phyloP scores from a whole-genome alignment of 2,888 invertebrate species.

The Gymnosoma rotundatum region DNA sequence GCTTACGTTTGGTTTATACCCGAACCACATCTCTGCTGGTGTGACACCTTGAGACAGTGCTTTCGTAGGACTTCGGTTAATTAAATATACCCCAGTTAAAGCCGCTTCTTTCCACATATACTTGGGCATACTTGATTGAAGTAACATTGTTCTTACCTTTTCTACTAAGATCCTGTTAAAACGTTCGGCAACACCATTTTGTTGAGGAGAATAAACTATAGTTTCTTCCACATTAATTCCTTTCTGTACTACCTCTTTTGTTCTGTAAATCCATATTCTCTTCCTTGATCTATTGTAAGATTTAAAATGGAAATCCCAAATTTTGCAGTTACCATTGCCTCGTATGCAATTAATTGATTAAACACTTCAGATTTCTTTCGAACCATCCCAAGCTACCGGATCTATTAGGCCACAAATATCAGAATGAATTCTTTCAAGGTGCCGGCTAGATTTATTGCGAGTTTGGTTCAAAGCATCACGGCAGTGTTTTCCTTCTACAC shows the following conservation, averaged over 20 bases:
- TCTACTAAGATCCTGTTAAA: constrained; percentile 29
- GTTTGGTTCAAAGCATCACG: constrained; percentile 44
- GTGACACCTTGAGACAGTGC: not conserved
- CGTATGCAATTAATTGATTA: not conserved
- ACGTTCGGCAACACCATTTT: constrained; percentile 48
- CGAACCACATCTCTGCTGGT: constrained; percentile 14
- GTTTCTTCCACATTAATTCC: constrained; percentile 72
- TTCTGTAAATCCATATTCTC: constrained; percentile 73
- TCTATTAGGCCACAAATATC: constrained; percentile 56
- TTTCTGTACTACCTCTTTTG: constrained; percentile 54
- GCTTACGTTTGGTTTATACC: not conserved
- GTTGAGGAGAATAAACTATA: constrained; percentile 53
- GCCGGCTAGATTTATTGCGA: not conserved
- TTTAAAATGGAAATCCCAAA: constrained; percentile 51
- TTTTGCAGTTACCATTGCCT: constrained; percentile 3
- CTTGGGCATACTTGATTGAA: constrained; percentile 53
- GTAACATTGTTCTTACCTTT: constrained; percentile 38
- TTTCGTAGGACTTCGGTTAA: constrained; percentile 39
- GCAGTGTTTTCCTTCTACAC: constrained; percentile 33
- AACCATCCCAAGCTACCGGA: constrained; percentile 39
- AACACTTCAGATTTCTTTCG: constrained; percentile 42
- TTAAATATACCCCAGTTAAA: constrained; percentile 35
- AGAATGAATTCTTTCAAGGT: constrained; percentile 56
- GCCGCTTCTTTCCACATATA: constrained; percentile 54
- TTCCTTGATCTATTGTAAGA: constrained; percentile 65